phyloP scores from a whole-genome alignment of 2,797 vertebrate genomes.

The Amphiprion clarkii region DNA sequence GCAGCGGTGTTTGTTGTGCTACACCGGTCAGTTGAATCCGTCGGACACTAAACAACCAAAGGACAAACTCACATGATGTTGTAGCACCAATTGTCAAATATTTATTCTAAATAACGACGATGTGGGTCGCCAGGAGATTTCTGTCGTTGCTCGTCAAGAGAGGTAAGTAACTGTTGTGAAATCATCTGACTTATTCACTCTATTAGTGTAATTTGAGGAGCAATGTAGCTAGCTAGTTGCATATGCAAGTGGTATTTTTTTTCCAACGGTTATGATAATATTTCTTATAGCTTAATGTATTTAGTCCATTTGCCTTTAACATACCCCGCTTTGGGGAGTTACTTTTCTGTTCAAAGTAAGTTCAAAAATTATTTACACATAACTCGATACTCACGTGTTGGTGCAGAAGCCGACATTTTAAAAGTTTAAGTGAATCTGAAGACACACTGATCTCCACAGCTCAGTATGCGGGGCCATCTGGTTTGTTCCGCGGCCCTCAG shows the following conservation, averaged over 20 bases:
- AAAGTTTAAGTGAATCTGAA: too few relatives aligned
- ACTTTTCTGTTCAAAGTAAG: background rate
- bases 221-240: background rate
- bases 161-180: slow-evolving; percentile 53
- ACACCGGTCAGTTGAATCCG: slow-evolving; percentile 29
- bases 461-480: slow-evolving; percentile 53
- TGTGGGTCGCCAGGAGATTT: slow-evolving; percentile 78
- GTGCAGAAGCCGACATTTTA: too few relatives aligned
- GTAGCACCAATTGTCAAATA: background rate
- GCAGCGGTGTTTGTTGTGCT: background rate
- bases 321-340: too few relatives aligned
- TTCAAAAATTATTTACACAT: background rate
- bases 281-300: background rate
- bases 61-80: slow-evolving; percentile 27
- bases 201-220: background rate
- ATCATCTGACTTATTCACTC: rapidly evolving
- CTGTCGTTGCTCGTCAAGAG: slow-evolving; percentile 66
- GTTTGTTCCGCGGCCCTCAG: slow-evolving; percentile 67
- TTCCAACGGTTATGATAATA: too few relatives aligned
- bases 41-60: slow-evolving; percentile 49
- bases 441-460: slow-evolving; percentile 53
- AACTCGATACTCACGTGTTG: too few relatives aligned
- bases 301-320: background rate
- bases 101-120: slow-evolving; percentile 32
- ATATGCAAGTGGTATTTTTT: background rate